Percentiles rank a stretch among this genome's conserved stretches.
phyloP scores from a whole-genome alignment of 1,140 invertebrate genomes.

The Atopsyche davidsoni region DNA sequence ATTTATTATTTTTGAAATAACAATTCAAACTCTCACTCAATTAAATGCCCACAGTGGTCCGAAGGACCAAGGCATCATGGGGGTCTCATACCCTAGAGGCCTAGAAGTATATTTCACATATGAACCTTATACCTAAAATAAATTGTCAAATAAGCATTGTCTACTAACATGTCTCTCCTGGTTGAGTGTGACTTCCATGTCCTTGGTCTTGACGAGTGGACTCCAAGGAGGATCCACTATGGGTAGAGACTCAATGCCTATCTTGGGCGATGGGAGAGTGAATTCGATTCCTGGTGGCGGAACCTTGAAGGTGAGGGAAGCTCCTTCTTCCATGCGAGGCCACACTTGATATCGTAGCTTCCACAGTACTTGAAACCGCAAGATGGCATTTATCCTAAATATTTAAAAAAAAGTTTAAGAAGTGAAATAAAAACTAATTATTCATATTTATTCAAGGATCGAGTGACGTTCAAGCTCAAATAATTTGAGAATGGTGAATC shows the following conservation, averaged over 20 bases:
- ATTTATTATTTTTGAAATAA: slow-evolving; percentile 6
- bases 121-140: no score
- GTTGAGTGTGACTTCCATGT: slow-evolving; percentile 98
- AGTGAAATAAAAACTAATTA: no score
- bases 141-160: not conserved
- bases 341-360: slow-evolving; percentile 96
- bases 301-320: slow-evolving; percentile 91
- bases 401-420: no score
- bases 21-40: no score
- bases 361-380: slow-evolving; percentile 90
- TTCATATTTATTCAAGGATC: no score
- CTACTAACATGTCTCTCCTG: slow-evolving; percentile 90
- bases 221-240: slow-evolving; percentile 99
- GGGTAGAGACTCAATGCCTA: slow-evolving; percentile 88
- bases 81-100: no score
- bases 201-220: slow-evolving; percentile 95
- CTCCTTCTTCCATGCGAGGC: slow-evolving; percentile 97
- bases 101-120: no score
- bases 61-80: no score
- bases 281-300: slow-evolving; percentile 98
- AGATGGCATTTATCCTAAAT: slow-evolving; percentile 47
- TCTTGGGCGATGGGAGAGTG: slow-evolving; percentile 96
- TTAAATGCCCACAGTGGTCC: no score
- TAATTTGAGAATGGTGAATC: no score
- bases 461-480: no score